Base-by-base conservation (phyloP, 2,113 vertebrate species). In the Bujurquina vittata region DNA sequence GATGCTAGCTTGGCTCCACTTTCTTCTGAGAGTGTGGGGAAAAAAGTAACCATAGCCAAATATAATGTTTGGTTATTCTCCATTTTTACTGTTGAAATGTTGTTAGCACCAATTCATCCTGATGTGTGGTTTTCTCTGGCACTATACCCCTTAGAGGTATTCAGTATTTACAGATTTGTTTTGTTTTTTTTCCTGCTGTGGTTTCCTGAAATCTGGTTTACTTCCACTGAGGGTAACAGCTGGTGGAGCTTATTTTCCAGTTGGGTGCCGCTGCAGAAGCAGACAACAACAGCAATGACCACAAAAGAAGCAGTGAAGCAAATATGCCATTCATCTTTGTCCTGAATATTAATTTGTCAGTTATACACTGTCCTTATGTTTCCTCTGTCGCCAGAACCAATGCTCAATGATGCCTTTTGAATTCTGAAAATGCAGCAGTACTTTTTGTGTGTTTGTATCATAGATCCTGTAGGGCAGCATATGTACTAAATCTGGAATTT, bases 201-300 rank as follows among this genome's bases (percentile, higher is more conserved):
- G 26, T 33, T 62, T 29, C 43, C 22, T 37, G 7, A 35, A 59
- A 58, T 76, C 56, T 11, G 7, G 40, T 46, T 76, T 58, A 76
- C 55, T 77, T 62, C 3, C 8, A 35, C 29, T 23, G 67, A 54
- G 31, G 20, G 22, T 31, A 75, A 8, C 59, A 77, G 26, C 60
- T 52, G 60, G 54, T 67, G 18, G 65, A 69, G 65, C 23, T 49
- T 69, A 65, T 77, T 83, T 76, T 77, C 14, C 54, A 49, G 60
- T 46, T 77, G 60, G 35, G 37, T 76, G 73, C 22, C 22, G 15
- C 15, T 74, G 35, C 37, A 35, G 14, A 31, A 33, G 40, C 33
- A 69, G 12, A 46, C 52, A 23, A 23, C 33, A 17, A 54, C 10
- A 37, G 35, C 18, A 55, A 29, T 15, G 17, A 14, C 14, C n/a